These are phyloP conservation scores for Amiota communis DNA, from an alignment of 2,888 invertebrate genomes.

Conservation along the genomic window DNA sequence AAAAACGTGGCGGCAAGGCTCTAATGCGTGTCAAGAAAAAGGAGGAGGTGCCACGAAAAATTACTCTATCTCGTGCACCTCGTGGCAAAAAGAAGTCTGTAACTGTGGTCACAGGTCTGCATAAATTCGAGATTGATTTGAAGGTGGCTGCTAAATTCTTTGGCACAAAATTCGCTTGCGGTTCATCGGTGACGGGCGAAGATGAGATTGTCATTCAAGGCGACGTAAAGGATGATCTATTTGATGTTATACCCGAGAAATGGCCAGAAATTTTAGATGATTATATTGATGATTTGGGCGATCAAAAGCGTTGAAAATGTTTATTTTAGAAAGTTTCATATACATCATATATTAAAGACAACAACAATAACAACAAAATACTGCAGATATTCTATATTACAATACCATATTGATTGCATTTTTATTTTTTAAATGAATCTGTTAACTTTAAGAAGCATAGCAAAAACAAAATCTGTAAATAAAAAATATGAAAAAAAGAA, in stretches of 20 bases:
- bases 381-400: neutral
- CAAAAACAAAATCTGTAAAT: slow-evolving; percentile 22
- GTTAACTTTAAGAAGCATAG: slow-evolving; percentile 37
- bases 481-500: no score
- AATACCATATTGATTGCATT: no score
- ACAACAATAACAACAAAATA: slow-evolving; percentile 21
- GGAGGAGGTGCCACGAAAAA: slow-evolving; percentile 89
- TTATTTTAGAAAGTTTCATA: neutral
- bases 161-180: slow-evolving; percentile 97
- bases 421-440: no score
- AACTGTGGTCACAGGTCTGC: slow-evolving; percentile 96
- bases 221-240: slow-evolving; percentile 98
- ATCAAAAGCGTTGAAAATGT: slow-evolving; percentile 86
- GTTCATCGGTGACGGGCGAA: slow-evolving; percentile 98
- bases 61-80: slow-evolving; percentile 90
- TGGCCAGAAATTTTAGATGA: slow-evolving; percentile 98
- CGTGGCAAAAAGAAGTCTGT: slow-evolving; percentile 99
- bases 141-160: slow-evolving; percentile 99
- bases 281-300: slow-evolving; percentile 92
- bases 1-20: slow-evolving; percentile 97
- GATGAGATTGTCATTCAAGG: slow-evolving; percentile 99
- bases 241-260: slow-evolving; percentile 98
- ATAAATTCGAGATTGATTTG: slow-evolving; percentile 96
- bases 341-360: neutral
- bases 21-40: slow-evolving; percentile 96